Base-by-base conservation (phyloP, 2,888 invertebrate species). In the Bursaphelenchus okinawaensis region DNA sequence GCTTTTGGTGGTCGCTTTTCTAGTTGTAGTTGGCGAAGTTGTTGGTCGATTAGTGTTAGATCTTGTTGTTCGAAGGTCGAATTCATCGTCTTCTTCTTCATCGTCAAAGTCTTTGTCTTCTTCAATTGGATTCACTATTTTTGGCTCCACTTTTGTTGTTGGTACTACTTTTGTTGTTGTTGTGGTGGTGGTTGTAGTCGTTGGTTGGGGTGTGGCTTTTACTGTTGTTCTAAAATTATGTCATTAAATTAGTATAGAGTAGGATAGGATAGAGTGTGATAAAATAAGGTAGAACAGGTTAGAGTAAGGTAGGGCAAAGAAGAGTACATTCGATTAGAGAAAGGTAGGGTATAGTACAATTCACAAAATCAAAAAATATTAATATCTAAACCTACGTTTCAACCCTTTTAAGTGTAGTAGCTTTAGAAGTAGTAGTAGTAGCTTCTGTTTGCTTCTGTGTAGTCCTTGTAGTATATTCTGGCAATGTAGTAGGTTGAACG, bases 31-130 rank as follows among this genome's bases (percentile, higher is more conserved):
- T 12, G 56, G 40, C 2, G 40, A 40, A 56, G 29, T 27, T 56
- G 56, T 27, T 27, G 22, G 56, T 24, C 56, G 56, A 26, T 24
- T 40, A 4, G 23, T 56, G 56, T 56, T 26, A 3, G 56, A 56
- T 16, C 56, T 22, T 24, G 56, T 56, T 19, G 56, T 56, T 28
- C 56, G 56, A 19, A 26, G 26, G 24, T 27, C 29, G 40, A 40
- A 40, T 40, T 40, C 40, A 6, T 40, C 40, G 40, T 40, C 40
- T 16, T 16, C 40, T 1, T 40, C 40, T n/a, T n/a, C n/a, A n/a
- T 40, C 40, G 40, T 40, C 40, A 40, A 40, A 40, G 40, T 40
- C 40, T 12, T n/a, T 40, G 40, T 40, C 40, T 40, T 40, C 40
- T 12, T 12, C 40, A 1, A 40, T n/a, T 4, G 40, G 40, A 16